These are phyloP conservation scores for Chanos chanos DNA, from an alignment of 2,797 vertebrate species.

Conservation along the genomic window DNA sequence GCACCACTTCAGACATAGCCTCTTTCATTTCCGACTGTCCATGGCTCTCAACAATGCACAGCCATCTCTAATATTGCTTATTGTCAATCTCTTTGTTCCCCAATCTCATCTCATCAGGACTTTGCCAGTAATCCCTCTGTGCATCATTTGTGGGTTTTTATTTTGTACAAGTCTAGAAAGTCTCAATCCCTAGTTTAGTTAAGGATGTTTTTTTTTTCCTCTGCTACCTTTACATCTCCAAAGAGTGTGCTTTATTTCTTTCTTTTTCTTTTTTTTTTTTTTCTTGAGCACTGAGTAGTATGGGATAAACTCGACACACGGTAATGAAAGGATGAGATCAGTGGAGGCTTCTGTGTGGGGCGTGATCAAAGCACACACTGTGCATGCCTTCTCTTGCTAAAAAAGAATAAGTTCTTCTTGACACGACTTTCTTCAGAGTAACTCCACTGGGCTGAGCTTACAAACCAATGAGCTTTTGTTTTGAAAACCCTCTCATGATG, in stretches of 20 bases:
- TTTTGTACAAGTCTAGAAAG: constrained; percentile 29
- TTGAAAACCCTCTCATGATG: constrained; percentile 8
- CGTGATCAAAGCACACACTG: constrained; percentile 62
- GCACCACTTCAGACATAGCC: constrained; percentile 32
- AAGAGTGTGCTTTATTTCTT: constrained; percentile 8
- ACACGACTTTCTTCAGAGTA: constrained; percentile 7
- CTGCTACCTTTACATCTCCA: constrained; percentile 6
- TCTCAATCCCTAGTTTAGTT: constrained; percentile 29
- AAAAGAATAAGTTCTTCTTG: constrained; percentile 27
- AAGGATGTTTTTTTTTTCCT: background rate
- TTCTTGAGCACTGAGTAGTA: background rate
- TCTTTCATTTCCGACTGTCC: constrained; percentile 62
- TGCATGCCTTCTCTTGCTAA: constrained; percentile 25
- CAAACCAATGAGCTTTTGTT: constrained; percentile 15
- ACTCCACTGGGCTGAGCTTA: constrained; percentile 2
- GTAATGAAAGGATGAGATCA: constrained; percentile 53
- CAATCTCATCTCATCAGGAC: constrained; percentile 47
- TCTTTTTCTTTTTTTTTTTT: background rate
- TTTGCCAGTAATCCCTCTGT: constrained; percentile 28
- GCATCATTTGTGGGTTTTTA: constrained; percentile 40
- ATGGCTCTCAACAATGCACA: constrained; percentile 2
- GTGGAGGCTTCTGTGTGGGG: constrained; percentile 37
- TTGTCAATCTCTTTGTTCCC: constrained; percentile 51
- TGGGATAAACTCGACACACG: constrained; percentile 50
- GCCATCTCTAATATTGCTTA: constrained; percentile 55